Conservation (phyloP, 2,888 invertebrate species). For the Tenthredo distinguenda region DNA sequence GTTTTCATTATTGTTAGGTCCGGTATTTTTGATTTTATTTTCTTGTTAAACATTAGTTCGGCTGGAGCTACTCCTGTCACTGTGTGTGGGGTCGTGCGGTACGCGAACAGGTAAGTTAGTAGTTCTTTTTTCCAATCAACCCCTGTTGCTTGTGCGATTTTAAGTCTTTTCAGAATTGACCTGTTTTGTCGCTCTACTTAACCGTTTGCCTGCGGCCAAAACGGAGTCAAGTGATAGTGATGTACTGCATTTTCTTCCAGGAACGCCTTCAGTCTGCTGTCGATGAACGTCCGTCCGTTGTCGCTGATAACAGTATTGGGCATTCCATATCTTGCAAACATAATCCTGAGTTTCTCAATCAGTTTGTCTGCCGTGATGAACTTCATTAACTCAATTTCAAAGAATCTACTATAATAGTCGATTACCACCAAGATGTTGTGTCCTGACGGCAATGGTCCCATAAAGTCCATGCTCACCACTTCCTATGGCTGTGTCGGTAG, state of each 20-base stretch:
- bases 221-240: conserved; percentile 58
- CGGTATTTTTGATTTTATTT: conserved; percentile 65
- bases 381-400: conserved; percentile 50
- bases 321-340: conserved; percentile 60
- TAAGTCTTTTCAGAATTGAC: conserved; percentile 62
- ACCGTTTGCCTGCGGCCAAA: conserved; percentile 64
- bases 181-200: conserved; percentile 67
- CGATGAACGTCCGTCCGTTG: conserved; percentile 63
- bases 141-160: conserved; percentile 61
- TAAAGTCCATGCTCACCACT: conserved; percentile 62
- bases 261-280: conserved; percentile 56
- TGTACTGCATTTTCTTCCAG: conserved; percentile 55
- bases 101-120: conserved; percentile 63
- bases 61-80: conserved; percentile 64
- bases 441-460: conserved; percentile 63
- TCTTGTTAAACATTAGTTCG: conserved; percentile 58
- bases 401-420: conserved; percentile 38
- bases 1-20: conserved; percentile 39
- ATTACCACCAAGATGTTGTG: conserved; percentile 45
- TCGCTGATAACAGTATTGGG: conserved; percentile 57
- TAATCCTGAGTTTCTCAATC: conserved; percentile 56
- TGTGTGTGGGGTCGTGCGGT: conserved; percentile 67
- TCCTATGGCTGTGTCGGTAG: conserved; percentile 49
- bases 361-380: conserved; percentile 56
- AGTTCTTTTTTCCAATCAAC: conserved; percentile 57